Evolutionary conservation across 2,797 vertebrate species (phyloP).

Genomic region (Onychomys leucogaster): DNA sequence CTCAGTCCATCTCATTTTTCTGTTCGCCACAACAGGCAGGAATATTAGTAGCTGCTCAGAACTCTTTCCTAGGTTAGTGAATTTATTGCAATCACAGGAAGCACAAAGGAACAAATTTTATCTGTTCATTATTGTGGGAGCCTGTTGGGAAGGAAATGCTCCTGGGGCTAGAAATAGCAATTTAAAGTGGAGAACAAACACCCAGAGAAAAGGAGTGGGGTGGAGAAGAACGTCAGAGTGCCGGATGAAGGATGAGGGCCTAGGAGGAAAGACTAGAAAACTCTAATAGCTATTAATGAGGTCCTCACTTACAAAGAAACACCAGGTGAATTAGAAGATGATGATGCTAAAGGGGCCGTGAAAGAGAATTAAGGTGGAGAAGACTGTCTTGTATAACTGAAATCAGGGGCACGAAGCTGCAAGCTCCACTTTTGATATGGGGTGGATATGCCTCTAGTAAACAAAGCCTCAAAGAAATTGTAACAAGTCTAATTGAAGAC

Average conservation of each 20-base stretch:
- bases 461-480: background rate
- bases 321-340: constrained; percentile 58
- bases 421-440: background rate
- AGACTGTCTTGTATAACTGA: background rate
- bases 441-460: background rate
- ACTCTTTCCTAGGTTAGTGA: background rate
- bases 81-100: constrained; percentile 72
- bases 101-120: constrained; percentile 67
- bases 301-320: constrained; percentile 61
- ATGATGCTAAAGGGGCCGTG: constrained; percentile 15
- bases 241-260: constrained; percentile 44
- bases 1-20: background rate
- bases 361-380: background rate
- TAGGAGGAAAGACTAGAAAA: constrained; percentile 62
- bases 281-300: constrained; percentile 73
- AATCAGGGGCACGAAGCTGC: background rate
- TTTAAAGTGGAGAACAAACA: constrained; percentile 70
- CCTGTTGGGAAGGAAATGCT: constrained; percentile 67
- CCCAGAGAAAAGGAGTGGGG: constrained; percentile 28
- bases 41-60: constrained; percentile 8
- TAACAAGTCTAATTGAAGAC: background rate
- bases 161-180: constrained; percentile 70
- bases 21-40: background rate
- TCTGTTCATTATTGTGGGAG: constrained; percentile 74
- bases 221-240: constrained; percentile 51